phyloP scores from a whole-genome alignment of 2,113 vertebrate genomes.

The Amblyornis subalaris region DNA sequence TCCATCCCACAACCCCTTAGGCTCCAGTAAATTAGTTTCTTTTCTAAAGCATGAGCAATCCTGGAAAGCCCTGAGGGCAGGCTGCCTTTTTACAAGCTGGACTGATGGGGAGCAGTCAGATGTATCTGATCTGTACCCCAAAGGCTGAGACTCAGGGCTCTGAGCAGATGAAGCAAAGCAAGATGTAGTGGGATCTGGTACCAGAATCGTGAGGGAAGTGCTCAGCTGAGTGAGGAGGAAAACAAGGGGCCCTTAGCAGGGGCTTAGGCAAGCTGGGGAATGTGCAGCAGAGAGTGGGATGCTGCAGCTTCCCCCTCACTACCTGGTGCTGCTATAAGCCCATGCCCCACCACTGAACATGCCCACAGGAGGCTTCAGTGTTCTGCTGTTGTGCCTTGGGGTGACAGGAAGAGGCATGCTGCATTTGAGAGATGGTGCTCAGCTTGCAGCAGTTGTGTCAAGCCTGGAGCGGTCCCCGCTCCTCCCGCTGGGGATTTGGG shows the following conservation, averaged over 20 bases:
- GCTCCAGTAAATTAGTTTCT: not conserved
- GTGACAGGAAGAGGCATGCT: not conserved
- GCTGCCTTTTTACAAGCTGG: not conserved
- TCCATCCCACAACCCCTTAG: not conserved
- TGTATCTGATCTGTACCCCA: not conserved
- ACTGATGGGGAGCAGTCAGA: not conserved
- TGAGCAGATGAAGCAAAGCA: not conserved
- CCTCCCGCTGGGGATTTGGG: not conserved
- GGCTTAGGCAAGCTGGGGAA: not conserved
- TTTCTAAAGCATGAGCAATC: not conserved
- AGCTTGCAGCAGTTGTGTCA: not conserved
- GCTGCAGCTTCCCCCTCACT: not conserved
- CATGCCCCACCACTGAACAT: fast-evolving
- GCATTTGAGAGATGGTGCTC: not conserved
- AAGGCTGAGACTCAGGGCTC: not conserved
- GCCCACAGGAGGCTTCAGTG: not conserved
- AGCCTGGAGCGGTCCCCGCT: not conserved
- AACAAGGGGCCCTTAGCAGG: not conserved
- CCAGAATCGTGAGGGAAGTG: not conserved
- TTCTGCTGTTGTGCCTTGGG: not conserved
- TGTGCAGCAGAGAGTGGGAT: not conserved
- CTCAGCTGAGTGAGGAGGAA: not conserved
- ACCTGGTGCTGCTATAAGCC: not conserved
- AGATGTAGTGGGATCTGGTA: not conserved
- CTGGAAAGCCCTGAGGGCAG: not conserved